Evolutionary conservation across 2,888 invertebrate species (phyloP), one percentile per base, ranked within the genome.

Genomic region (Ochropleura leucogaster): DNA sequence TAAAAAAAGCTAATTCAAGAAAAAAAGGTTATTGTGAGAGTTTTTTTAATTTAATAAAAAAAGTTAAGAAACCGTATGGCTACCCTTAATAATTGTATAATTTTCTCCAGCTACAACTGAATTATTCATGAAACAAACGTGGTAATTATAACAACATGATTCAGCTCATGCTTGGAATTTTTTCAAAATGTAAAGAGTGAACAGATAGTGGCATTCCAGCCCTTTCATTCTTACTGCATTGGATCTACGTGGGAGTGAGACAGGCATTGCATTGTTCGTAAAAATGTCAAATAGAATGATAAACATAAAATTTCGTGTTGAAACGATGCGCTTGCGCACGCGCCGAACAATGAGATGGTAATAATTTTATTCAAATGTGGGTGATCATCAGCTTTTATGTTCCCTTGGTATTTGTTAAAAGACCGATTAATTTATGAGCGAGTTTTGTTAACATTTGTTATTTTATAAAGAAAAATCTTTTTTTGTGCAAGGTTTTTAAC

Each of bases 201-300:
- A 84, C 90, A 84, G 90, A 93, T 93, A 93, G 93, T 92, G 87
- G 85, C 85, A 88, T 89, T 90, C 89, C 90, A 87, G 94, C 94
- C 90, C 90, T 92, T 90, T 94, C 92, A 83, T 85, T 88, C 86
- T 77, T 84, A 83, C 74, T 68, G 68, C 73, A 84, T 83, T 89
- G 79, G 77, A 80, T 83, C 88, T 89, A 90, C 78, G 85, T 85
- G 90, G 93, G 89, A 87, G 92, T 91, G 93, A 92, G 85, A 88
- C 83, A 87, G 84, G 84, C 76, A 88, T 80, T 82, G 92, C 91
- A 95, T 95, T 96, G 95, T 96, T 95, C 94, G 93, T 93, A 94
- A 94, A 94, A 95, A 95, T 95, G 95, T 95, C 95, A 95, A 96
- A 95, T 94, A 93, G 94, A 95, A 96, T 96, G 96, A 96, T 95